A percentile compares a stretch with the other conserved stretches of the same genome.
These are phyloP conservation scores for Vanessa tameamea DNA, from an alignment of 1,140 invertebrate species.

Conservation along the genomic window DNA sequence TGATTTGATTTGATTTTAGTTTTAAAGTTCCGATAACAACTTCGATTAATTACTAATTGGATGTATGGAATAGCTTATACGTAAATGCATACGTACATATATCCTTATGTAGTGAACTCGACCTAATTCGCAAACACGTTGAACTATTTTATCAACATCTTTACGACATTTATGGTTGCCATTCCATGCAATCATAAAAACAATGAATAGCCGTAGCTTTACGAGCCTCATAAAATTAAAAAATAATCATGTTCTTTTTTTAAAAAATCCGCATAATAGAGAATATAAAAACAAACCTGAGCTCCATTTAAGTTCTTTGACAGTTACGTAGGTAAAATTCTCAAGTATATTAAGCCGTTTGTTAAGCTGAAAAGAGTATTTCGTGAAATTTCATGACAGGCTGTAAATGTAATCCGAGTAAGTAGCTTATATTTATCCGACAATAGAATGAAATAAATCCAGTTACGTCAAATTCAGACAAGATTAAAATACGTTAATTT, in stretches of 20 bases:
- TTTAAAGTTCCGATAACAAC: too few species aligned
- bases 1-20: too few species aligned
- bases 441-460: constrained; percentile 1
- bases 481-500: neutral
- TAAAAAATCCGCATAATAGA: constrained; percentile 9
- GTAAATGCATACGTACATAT: neutral
- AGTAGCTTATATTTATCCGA: constrained; percentile 1
- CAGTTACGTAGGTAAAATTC: constrained; percentile 8
- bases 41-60: too few species aligned
- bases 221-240: constrained; percentile 17
- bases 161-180: constrained; percentile 31
- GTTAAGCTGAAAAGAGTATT: constrained; percentile 3
- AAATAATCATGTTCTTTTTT: constrained; percentile 10
- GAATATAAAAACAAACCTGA: constrained; percentile 14
- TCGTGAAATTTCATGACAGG: constrained; percentile 1
- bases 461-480: neutral
- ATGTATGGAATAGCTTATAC: neutral
- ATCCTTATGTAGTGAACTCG: constrained; percentile 7
- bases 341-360: constrained; percentile 18
- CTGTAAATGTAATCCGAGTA: constrained; percentile 1
- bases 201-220: constrained; percentile 28
- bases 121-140: neutral
- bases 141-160: constrained; percentile 17
- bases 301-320: constrained; percentile 16
- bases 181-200: constrained; percentile 27